Evolutionary conservation across 2,113 vertebrate genomes (phyloP).

Genomic region (Malurus melanocephalus): DNA sequence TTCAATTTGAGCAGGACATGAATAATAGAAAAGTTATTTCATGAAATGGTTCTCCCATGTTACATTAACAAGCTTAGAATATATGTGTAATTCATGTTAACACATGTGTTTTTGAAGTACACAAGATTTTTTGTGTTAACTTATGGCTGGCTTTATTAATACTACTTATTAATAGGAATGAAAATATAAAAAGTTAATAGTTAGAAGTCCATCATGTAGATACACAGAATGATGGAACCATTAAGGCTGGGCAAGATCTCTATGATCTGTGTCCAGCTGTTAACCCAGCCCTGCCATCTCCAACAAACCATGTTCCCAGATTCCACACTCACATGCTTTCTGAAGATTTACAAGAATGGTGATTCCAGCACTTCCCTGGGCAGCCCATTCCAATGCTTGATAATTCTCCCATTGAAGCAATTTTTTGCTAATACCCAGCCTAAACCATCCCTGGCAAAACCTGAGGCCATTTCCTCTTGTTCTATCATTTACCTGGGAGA

Average conservation of each 20-base stretch:
- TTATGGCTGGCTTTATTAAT: neutral
- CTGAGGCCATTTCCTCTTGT: neutral
- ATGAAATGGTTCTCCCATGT: neutral
- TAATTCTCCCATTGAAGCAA: neutral
- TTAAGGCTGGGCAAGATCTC: neutral
- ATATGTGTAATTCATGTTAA: neutral
- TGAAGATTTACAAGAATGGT: neutral
- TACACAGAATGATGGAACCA: neutral
- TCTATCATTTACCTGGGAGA: neutral
- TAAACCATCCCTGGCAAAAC: neutral
- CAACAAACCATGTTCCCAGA: neutral
- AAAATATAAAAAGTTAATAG: neutral
- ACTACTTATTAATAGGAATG: neutral
- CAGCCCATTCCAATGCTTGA: neutral
- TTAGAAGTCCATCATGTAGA: neutral
- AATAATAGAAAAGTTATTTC: neutral
- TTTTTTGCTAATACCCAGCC: neutral
- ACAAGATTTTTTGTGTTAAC: neutral
- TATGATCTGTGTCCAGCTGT: neutral
- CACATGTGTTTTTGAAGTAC: neutral
- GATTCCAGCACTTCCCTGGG: neutral
- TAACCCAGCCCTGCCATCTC: neutral
- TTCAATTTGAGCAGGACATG: neutral
- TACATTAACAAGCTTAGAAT: neutral
- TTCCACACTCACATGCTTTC: neutral